Evolutionary conservation across 2,888 invertebrate genomes (phyloP).

Genomic region (Plebejus anna): DNA sequence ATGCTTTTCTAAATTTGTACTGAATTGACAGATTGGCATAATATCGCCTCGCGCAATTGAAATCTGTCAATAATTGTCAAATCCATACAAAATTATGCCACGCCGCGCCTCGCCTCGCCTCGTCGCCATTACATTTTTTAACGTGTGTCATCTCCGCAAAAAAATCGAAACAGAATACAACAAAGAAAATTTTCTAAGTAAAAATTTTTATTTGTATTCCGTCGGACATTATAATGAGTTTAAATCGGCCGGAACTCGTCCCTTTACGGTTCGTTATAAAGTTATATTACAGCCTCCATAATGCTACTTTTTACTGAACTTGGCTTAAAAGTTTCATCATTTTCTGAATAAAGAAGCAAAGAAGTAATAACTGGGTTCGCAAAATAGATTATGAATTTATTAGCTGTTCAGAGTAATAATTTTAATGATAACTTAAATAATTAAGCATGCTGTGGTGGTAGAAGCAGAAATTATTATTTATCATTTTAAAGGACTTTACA

Average conservation of each 20-base stretch:
- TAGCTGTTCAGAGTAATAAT: neutral
- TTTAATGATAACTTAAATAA: neutral
- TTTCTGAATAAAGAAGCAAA: neutral
- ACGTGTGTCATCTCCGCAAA: neutral
- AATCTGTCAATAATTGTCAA: too few relatives aligned
- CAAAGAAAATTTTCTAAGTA: neutral
- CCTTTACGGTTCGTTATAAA: conserved; percentile 1
- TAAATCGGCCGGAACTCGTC: neutral
- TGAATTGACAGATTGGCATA: too few relatives aligned
- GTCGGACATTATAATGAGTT: neutral
- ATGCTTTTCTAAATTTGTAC: too few relatives aligned
- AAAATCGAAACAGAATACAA: neutral
- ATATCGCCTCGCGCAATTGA: too few relatives aligned
- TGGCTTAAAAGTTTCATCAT: neutral
- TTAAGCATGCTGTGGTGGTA: too few relatives aligned
- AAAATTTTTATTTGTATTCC: neutral
- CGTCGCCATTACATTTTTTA: too few relatives aligned
- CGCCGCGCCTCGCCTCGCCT: too few relatives aligned
- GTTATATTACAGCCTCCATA: neutral
- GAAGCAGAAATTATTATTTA: too few relatives aligned
- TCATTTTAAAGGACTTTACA: too few relatives aligned
- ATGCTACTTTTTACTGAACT: neutral
- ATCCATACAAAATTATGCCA: too few relatives aligned
- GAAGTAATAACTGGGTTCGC: neutral
- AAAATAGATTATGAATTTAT: neutral